These are phyloP conservation scores for Takifugu rubripes DNA, from an alignment of 2,797 vertebrate species.

Conservation along the genomic window DNA sequence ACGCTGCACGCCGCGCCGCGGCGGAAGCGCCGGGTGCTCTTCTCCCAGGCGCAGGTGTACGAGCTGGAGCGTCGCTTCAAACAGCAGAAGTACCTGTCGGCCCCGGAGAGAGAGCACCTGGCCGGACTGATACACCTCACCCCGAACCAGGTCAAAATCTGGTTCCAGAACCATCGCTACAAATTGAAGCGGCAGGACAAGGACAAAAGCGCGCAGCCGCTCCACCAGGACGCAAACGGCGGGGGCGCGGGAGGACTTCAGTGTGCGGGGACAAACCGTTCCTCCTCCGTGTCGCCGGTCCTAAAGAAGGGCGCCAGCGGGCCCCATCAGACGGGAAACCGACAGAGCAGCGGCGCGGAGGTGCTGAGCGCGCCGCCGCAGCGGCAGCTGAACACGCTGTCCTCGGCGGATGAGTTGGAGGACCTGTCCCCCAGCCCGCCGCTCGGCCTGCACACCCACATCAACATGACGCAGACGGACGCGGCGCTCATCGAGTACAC, in stretches of 20 bases:
- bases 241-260: constrained; percentile 34
- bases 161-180: constrained; percentile 97
- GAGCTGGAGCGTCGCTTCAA: constrained; percentile 91
- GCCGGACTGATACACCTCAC: constrained; percentile 89
- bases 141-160: constrained; percentile 96
- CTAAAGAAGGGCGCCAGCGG: constrained; percentile 74
- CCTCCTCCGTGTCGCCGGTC: constrained; percentile 75
- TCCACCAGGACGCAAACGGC: constrained; percentile 69
- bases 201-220: constrained; percentile 83
- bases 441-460: constrained; percentile 74
- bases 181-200: constrained; percentile 93
- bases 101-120: constrained; percentile 90
- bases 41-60: constrained; percentile 91
- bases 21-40: constrained; percentile 88
- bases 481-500: constrained; percentile 83
- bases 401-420: constrained; percentile 77
- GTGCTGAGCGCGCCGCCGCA: background rate
- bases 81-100: constrained; percentile 91
- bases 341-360: constrained; percentile 30
- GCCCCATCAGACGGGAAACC: constrained; percentile 44
- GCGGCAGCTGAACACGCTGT: constrained; percentile 57
- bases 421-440: constrained; percentile 85
- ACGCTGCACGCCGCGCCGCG: constrained; percentile 81
- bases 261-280: constrained; percentile 77
- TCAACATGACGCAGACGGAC: constrained; percentile 82